Conservation (phyloP, 2,888 invertebrate species). For the Copidosoma aretas region DNA sequence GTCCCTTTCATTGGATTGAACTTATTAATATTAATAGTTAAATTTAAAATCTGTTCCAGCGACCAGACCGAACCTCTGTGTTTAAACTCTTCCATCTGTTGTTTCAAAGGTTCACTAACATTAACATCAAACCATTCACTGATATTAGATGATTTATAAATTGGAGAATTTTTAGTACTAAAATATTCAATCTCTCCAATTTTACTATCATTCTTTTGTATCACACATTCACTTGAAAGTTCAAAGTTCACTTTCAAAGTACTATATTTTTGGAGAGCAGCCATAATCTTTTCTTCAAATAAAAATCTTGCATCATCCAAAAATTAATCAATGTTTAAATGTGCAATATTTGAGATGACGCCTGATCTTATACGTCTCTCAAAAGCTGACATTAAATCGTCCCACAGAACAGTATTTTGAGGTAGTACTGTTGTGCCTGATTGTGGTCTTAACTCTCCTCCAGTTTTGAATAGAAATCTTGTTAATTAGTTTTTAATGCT, state of each 20-base stretch:
- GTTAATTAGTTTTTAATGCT: no score
- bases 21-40: slow-evolving; percentile 5
- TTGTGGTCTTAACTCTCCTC: no score
- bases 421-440: no score
- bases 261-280: background rate
- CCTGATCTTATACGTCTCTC: background rate
- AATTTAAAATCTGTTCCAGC: background rate
- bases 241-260: background rate
- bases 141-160: slow-evolving; percentile 3
- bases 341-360: background rate
- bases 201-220: background rate
- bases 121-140: background rate
- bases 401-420: no score
- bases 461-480: no score
- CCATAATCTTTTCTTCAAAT: background rate
- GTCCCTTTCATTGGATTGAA: background rate
- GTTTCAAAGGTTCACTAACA: background rate
- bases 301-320: background rate
- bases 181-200: slow-evolving; percentile 4
- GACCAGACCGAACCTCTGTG: background rate
- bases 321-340: background rate
- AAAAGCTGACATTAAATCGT: no score
- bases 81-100: background rate
- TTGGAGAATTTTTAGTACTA: slow-evolving; percentile 3
- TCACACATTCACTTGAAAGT: background rate